Percentiles rank a stretch among this genome's conserved stretches.
Conservation (phyloP, 2,797 vertebrate species). For the Phoxinus dragarum region DNA sequence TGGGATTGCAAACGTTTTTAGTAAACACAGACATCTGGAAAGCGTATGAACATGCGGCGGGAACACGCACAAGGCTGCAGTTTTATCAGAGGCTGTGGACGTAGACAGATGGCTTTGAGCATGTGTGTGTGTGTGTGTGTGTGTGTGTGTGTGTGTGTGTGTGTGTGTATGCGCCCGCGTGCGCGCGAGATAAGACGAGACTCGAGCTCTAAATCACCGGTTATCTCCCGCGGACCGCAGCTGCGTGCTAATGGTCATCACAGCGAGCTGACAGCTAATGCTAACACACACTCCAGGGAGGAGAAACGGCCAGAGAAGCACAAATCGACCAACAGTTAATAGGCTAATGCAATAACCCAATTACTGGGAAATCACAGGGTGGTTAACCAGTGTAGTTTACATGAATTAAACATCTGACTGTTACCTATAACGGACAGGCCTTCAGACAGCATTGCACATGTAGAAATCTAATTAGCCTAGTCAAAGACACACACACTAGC, state of each 20-base stretch:
- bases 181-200: conserved; percentile 73
- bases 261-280: conserved; percentile 39
- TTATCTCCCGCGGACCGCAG: conserved; percentile 81
- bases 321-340: neutral
- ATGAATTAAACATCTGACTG: neutral
- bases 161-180: conserved; percentile 72
- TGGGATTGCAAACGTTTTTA: neutral
- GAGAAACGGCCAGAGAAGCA: neutral
- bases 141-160: conserved; percentile 75
- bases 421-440: neutral
- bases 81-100: conserved; percentile 78
- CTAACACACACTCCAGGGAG: conserved; percentile 19
- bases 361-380: neutral
- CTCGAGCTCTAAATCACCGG: conserved; percentile 80
- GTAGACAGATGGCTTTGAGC: conserved; percentile 80
- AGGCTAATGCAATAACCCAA: neutral
- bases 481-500: neutral
- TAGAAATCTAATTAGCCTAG: neutral
- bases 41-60: conserved; percentile 26
- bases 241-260: conserved; percentile 82
- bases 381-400: neutral
- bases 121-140: conserved; percentile 77
- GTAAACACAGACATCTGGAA: conserved; percentile 35
- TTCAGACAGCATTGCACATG: neutral
- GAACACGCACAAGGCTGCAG: conserved; percentile 54